phyloP scores from a whole-genome alignment of 1,140 invertebrate genomes.

The Drosophila tristis region DNA sequence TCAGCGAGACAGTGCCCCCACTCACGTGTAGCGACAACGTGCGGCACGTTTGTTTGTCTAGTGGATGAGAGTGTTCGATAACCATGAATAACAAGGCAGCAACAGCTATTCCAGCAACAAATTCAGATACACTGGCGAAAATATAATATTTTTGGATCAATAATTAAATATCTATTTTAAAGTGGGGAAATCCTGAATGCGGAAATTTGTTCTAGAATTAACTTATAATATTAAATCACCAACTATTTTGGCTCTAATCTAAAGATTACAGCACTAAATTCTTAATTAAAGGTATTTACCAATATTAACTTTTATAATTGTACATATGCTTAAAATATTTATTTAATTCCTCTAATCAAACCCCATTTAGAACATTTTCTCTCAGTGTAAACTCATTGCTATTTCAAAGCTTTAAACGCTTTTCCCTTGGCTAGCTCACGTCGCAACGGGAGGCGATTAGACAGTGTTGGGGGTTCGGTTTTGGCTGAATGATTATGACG shows the following conservation, averaged over 20 bases:
- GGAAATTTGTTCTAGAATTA: too few relatives aligned
- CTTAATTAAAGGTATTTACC: too few relatives aligned
- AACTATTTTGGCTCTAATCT: too few relatives aligned
- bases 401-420: constrained; percentile 5
- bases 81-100: constrained; percentile 46
- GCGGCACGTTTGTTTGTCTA: constrained; percentile 69
- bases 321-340: too few relatives aligned
- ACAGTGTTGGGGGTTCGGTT: constrained; percentile 2
- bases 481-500: constrained; percentile 17
- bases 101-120: constrained; percentile 12
- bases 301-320: too few relatives aligned
- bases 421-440: not conserved
- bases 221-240: too few relatives aligned
- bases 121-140: constrained; percentile 12
- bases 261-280: too few relatives aligned
- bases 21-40: constrained; percentile 79
- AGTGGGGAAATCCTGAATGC: too few relatives aligned
- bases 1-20: not conserved
- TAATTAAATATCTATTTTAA: too few relatives aligned
- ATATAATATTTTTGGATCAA: not conserved
- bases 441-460: not conserved
- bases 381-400: constrained; percentile 12
- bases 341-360: not conserved
- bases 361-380: not conserved
- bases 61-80: constrained; percentile 40